Evolutionary conservation across 2,113 vertebrate genomes (phyloP).

Genomic region (Lipophrys pholis): DNA sequence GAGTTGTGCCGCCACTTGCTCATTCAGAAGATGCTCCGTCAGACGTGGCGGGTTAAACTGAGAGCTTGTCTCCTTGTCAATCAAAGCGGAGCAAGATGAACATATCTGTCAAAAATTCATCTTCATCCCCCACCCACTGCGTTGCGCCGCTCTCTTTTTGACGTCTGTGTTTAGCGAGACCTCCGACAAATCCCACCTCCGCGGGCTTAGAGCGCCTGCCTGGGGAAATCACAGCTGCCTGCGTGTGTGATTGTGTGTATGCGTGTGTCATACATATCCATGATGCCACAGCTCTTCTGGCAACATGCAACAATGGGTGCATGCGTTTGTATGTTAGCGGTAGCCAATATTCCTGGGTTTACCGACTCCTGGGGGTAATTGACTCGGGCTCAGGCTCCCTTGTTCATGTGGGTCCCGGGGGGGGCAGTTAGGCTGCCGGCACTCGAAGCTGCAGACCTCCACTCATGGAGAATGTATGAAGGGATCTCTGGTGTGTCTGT

Average conservation of each 20-base stretch:
- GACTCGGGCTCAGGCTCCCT: slow-evolving; percentile 57
- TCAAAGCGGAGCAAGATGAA: slow-evolving; percentile 60
- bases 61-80: slow-evolving; percentile 67
- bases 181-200: slow-evolving; percentile 65
- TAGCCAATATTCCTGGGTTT: slow-evolving; percentile 32
- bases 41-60: slow-evolving; percentile 63
- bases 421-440: slow-evolving; percentile 68
- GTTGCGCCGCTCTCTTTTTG: slow-evolving; percentile 51
- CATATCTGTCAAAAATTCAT: slow-evolving; percentile 69
- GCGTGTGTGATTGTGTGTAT: slow-evolving; percentile 48
- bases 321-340: slow-evolving; percentile 37
- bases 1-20: slow-evolving; percentile 61
- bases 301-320: not conserved
- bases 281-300: slow-evolving; percentile 57
- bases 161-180: slow-evolving; percentile 79
- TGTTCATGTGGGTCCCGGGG: slow-evolving; percentile 63
- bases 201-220: slow-evolving; percentile 69
- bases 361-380: slow-evolving; percentile 72
- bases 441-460: slow-evolving; percentile 48
- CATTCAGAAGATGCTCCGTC: slow-evolving; percentile 66
- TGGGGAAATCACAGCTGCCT: slow-evolving; percentile 80
- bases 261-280: slow-evolving; percentile 77
- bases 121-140: slow-evolving; percentile 17
- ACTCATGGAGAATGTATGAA: slow-evolving; percentile 80
- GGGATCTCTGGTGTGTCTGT: slow-evolving; percentile 57